Evolutionary conservation across 2,797 vertebrate genomes (phyloP), one percentile per base, ranked within the genome.

Genomic region (Jordanella pulchra): DNA sequence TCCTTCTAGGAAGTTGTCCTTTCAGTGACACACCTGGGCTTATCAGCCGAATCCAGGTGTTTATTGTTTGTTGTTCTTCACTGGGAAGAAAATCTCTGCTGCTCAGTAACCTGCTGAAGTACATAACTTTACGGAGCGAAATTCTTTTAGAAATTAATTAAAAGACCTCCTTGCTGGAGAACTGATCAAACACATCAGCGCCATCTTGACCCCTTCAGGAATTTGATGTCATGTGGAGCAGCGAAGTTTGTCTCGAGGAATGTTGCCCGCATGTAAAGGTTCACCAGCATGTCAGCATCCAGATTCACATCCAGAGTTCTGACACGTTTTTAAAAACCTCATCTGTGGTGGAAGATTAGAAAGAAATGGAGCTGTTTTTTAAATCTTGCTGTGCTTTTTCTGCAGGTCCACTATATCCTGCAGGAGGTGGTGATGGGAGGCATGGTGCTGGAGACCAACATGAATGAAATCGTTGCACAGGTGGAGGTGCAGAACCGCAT

Each of bases 341-440:
- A 28, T 35, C 56, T 30, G 17, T 17, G n/a, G 7, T 10, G 4
- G 64, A 13, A 3, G 65, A 25, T 63, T 44, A 60, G 25, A 25
- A 44, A 4, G 39, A 74, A 23, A 0, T 21, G 3, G 39, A 77
- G 28, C 28, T 17, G 45, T 55, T 61, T 42, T 50, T 18, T 73
- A 6, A 67, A 53, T 35, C 51, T 42, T 10, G 23, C 3, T 67
- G 12, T 68, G 1, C 73, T 73, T 39, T 50, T 61, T 79, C 65
- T 60, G 47, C 76, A 98, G 97, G 97, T 98, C 1, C 97, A 98
- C 87, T 97, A 96, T 72, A 97, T 99, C 84, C 86, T 98, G 66
- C 97, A 98, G 89, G 97, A 98, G 91, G 95, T 99, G 89, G 97
- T 98, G 83, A 97, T 98, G 88, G 97, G 97, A 0, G 97, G 97